Conservation (phyloP, 2,888 invertebrate genomes). For the Psococerastis gibbosa region DNA sequence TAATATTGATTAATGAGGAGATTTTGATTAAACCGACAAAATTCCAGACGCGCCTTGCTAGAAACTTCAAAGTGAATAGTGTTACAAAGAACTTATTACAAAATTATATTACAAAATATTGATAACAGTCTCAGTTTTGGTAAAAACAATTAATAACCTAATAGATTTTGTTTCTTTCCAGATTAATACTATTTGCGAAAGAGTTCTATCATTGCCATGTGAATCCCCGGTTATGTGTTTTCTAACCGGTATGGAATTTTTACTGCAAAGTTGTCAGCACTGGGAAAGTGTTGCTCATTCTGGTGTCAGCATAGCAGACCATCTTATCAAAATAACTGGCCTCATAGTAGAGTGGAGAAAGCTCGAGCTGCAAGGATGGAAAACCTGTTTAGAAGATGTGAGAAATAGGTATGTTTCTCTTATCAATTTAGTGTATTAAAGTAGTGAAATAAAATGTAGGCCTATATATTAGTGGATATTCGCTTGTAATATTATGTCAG, state of each 20-base stretch:
- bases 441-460: too few relatives aligned
- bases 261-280: conserved; percentile 59
- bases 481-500: too few relatives aligned
- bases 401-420: too few relatives aligned
- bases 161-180: conserved; percentile 23
- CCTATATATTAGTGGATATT: too few relatives aligned
- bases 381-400: conserved; percentile 53
- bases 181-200: conserved; percentile 44
- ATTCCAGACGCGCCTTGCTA: too few relatives aligned
- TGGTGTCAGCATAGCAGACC: conserved; percentile 58
- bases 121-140: conserved; percentile 1
- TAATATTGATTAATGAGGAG: too few relatives aligned
- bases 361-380: conserved; percentile 76
- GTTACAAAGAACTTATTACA: conserved; percentile 9
- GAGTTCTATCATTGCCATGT: conserved; percentile 49
- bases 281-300: conserved; percentile 87
- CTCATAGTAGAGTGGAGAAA: conserved; percentile 83
- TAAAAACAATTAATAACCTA: conserved; percentile 13
- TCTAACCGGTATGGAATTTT: conserved; percentile 73
- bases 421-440: too few relatives aligned
- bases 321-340: conserved; percentile 53
- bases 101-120: neutral
- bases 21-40: too few relatives aligned
- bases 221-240: conserved; percentile 73
- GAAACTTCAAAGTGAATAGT: too few relatives aligned